Evolutionary conservation across 2,797 vertebrate genomes (phyloP).

Genomic region (Florisuga fusca): DNA sequence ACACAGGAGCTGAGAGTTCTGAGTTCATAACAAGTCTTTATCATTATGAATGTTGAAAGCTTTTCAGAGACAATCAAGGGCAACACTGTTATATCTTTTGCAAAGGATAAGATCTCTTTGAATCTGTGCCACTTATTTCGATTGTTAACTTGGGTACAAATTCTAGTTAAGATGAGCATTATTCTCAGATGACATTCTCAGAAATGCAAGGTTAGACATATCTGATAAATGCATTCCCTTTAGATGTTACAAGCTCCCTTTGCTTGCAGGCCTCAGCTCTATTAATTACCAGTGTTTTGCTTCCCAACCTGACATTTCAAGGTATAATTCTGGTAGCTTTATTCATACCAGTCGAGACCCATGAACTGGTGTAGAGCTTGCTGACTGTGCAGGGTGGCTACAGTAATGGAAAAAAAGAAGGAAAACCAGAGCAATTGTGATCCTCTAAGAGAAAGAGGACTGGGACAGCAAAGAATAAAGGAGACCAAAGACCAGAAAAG

Average conservation of each 20-base stretch:
- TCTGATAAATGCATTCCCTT: slow-evolving; percentile 13
- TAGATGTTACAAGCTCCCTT: neutral
- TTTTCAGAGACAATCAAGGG: slow-evolving; percentile 3
- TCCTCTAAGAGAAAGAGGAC: neutral
- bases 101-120: slow-evolving; percentile 18
- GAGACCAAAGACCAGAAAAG: neutral
- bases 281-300: neutral
- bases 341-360: neutral
- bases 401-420: neutral
- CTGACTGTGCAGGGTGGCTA: neutral
- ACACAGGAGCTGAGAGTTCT: neutral
- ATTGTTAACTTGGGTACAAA: slow-evolving; percentile 10
- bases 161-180: slow-evolving; percentile 23
- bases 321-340: neutral
- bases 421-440: neutral
- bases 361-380: neutral
- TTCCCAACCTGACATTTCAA: neutral
- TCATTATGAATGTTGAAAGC: neutral
- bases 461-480: neutral
- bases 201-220: slow-evolving; percentile 29
- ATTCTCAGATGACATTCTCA: slow-evolving; percentile 19
- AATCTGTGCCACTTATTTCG: neutral
- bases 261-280: neutral
- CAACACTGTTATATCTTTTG: neutral
- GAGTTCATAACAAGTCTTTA: neutral